phyloP scores from a whole-genome alignment of 2,888 invertebrate species.

The Cheilosia impressa region DNA sequence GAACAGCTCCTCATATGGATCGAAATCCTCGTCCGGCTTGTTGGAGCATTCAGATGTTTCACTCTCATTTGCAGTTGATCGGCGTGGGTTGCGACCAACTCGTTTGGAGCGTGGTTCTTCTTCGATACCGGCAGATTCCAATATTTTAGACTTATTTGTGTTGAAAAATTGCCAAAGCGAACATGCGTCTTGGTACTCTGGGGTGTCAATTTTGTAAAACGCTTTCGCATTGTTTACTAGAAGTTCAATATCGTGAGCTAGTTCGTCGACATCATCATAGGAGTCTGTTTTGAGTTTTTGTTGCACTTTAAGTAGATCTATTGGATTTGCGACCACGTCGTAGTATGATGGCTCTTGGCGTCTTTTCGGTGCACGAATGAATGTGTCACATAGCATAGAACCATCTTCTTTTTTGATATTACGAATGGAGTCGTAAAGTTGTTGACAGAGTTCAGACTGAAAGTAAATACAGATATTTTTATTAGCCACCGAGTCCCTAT shows the following conservation, averaged over 20 bases:
- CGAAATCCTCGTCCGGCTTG: constrained; percentile 89
- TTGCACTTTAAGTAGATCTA: constrained; percentile 96
- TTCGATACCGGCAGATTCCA: constrained; percentile 81
- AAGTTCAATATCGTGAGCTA: constrained; percentile 94
- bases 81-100: constrained; percentile 80
- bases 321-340: constrained; percentile 96
- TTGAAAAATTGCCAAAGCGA: constrained; percentile 94
- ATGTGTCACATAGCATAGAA: constrained; percentile 94
- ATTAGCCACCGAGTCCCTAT: too few relatives aligned
- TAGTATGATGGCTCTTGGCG: constrained; percentile 96
- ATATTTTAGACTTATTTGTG: constrained; percentile 81
- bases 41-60: constrained; percentile 89
- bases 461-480: constrained; percentile 76
- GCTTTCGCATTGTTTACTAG: constrained; percentile 97
- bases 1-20: constrained; percentile 94
- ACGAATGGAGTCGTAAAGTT: constrained; percentile 95
- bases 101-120: constrained; percentile 81
- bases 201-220: constrained; percentile 94
- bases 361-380: constrained; percentile 96
- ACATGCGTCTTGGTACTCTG: constrained; percentile 95
- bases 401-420: constrained; percentile 97
- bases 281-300: constrained; percentile 98
- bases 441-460: constrained; percentile 93
- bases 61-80: constrained; percentile 83
- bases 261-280: constrained; percentile 96